Evolutionary conservation across 2,888 invertebrate genomes (phyloP).

Genomic region (Cecidostiba fungosa): DNA sequence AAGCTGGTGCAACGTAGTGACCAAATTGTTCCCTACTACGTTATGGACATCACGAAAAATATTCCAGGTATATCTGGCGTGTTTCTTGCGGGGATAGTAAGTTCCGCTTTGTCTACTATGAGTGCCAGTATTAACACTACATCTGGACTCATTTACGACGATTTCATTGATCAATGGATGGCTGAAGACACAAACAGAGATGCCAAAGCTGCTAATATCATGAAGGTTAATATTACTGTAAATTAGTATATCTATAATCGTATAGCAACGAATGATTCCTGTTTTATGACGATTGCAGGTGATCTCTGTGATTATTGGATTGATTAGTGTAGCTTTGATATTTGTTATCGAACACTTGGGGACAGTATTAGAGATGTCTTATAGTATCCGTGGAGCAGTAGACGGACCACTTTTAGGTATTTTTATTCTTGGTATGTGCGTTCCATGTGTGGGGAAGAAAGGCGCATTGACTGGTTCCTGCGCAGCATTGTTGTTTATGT

Average conservation of each 20-base stretch:
- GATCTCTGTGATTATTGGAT: constrained; percentile 82
- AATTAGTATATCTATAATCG: neutral
- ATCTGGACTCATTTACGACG: constrained; percentile 85
- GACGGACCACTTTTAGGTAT: constrained; percentile 86
- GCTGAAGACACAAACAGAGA: constrained; percentile 81
- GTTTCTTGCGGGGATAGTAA: constrained; percentile 88
- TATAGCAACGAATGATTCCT: neutral
- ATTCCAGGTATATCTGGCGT: constrained; percentile 88
- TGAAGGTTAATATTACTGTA: constrained; percentile 80
- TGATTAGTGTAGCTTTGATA: constrained; percentile 81
- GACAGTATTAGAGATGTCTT: constrained; percentile 85
- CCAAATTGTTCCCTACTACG: constrained; percentile 87
- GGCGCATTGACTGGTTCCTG: constrained; percentile 82
- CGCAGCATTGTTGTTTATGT: constrained; percentile 69
- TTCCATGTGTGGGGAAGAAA: constrained; percentile 85
- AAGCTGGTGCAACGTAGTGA: constrained; percentile 73
- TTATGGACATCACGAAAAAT: constrained; percentile 85
- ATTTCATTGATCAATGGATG: constrained; percentile 83
- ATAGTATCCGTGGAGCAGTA: constrained; percentile 84
- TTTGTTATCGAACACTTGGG: constrained; percentile 85
- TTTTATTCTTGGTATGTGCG: constrained; percentile 86
- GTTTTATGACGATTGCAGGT: constrained; percentile 75
- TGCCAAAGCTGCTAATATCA: constrained; percentile 82
- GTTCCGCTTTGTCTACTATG: constrained; percentile 87
- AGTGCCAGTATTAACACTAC: constrained; percentile 84